These are phyloP conservation scores for Vespertilio murinus DNA, from an alignment of 2,797 vertebrate species.

Conservation along the genomic window DNA sequence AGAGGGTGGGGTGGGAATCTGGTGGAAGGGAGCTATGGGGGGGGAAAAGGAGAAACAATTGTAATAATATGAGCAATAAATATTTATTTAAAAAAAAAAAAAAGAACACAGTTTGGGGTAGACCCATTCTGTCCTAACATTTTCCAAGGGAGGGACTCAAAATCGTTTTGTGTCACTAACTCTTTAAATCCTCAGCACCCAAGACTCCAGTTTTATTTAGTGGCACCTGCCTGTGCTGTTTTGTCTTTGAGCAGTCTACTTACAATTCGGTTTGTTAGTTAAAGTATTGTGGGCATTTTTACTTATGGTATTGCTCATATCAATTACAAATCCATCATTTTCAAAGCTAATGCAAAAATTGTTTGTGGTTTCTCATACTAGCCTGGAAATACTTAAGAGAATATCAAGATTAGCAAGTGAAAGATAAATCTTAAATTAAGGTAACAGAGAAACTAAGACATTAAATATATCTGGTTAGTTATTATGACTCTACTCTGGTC, in stretches of 20 bases:
- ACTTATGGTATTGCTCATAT: slow-evolving; percentile 50
- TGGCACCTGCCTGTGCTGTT: neutral
- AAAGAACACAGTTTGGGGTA: slow-evolving; percentile 2
- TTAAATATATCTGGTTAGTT: slow-evolving; percentile 58
- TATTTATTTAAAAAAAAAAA: too few relatives aligned
- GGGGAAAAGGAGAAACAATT: too few relatives aligned
- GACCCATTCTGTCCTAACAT: slow-evolving; percentile 14
- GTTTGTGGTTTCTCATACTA: slow-evolving; percentile 60
- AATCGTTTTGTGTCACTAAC: slow-evolving; percentile 38
- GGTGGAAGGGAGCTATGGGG: too few relatives aligned
- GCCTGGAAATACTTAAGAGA: slow-evolving; percentile 56
- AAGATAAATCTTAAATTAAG: slow-evolving; percentile 52
- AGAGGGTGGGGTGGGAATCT: too few relatives aligned
- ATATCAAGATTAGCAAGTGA: slow-evolving; percentile 6
- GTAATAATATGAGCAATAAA: too few relatives aligned
- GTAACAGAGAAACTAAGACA: slow-evolving; percentile 68
- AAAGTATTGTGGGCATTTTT: slow-evolving; percentile 11
- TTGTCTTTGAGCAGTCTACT: slow-evolving; percentile 21
- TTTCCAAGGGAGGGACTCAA: slow-evolving; percentile 23
- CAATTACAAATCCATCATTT: slow-evolving; percentile 65
- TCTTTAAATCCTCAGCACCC: neutral
- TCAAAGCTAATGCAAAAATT: slow-evolving; percentile 57
- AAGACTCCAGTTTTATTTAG: neutral
- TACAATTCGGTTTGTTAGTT: slow-evolving; percentile 59
- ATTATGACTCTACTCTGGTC: slow-evolving; percentile 53